Base-by-base conservation (phyloP, 2,888 invertebrate species). In the Ethmia dodecea region DNA sequence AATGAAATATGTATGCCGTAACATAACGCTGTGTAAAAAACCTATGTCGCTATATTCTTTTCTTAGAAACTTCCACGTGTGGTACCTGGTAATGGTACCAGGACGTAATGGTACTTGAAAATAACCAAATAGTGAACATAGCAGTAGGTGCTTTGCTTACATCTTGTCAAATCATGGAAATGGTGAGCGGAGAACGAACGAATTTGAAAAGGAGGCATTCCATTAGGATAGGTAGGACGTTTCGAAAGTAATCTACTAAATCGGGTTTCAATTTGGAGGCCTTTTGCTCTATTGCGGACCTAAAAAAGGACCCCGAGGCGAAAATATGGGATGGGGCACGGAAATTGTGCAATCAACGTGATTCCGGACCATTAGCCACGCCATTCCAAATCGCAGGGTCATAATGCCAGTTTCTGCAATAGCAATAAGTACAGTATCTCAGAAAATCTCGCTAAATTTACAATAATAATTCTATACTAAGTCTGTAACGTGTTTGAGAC, bases 1-100 rank as follows among this genome's bases (percentile, higher is more conserved):
- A 58, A 68, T 67, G 60, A 64, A 64, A 63, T 63, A 67, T 60
- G 55, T 59, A 68, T 62, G 47, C 37, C 50, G 42, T 46, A 45
- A 49, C 40, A 42, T 46, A 18, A 41, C 52, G 58, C n/a, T n/a
- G n/a, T n/a, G n/a, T n/a, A 60, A 60, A 60, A 54, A 41, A 48
- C 30, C 26, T 26, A 26, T 10, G 26, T 26, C 8, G 5, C 8
- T 18, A 43, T 37, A 28, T 37, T 31, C 38, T 37, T 29, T 52
- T 50, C 49, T 49, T 32, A 38, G 40, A 51, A 55, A 36, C 16
- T 28, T n/a, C n/a, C n/a, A n/a, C n/a, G n/a, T n/a, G n/a, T n/a
- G n/a, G n/a, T n/a, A n/a, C n/a, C n/a, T n/a, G n/a, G n/a, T n/a
- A n/a, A n/a, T n/a, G n/a, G n/a, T n/a, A n/a, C n/a, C n/a, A n/a